Conservation (phyloP, 2,888 invertebrate genomes). For the Junonia oenone region DNA sequence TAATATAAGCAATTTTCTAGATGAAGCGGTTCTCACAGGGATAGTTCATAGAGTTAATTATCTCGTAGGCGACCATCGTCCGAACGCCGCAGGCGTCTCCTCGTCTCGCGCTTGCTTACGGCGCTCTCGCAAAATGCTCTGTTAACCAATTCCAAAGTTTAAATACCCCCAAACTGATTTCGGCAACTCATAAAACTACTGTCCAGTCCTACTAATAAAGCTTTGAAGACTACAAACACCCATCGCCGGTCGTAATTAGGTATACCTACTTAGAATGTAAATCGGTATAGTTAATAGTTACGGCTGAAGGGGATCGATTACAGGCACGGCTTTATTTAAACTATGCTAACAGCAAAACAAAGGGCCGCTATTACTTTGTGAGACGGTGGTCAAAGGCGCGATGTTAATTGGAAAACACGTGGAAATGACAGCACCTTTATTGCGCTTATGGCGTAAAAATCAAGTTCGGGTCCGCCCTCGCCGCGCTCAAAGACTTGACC, state of each 20-base stretch:
- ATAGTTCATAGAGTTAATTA: conserved; percentile 75
- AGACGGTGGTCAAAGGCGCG: conserved; percentile 68
- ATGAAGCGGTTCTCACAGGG: conserved; percentile 56
- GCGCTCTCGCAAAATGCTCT: conserved; percentile 61
- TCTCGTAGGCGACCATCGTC: conserved; percentile 49
- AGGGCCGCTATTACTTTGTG: conserved; percentile 53
- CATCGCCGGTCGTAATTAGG: conserved; percentile 15
- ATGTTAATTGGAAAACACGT: conserved; percentile 78
- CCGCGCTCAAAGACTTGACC: conserved; percentile 71
- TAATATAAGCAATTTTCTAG: conserved; percentile 59
- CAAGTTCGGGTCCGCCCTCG: conserved; percentile 52
- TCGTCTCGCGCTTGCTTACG: conserved; percentile 38
- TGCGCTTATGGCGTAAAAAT: conserved; percentile 72
- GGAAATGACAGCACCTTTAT: conserved; percentile 76
- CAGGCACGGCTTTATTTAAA: conserved; percentile 56
- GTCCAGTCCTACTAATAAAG: conserved; percentile 48
- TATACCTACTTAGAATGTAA: conserved; percentile 7
- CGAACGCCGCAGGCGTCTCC: conserved; percentile 51
- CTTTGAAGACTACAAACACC: conserved; percentile 36
- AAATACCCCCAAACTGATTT: conserved; percentile 70
- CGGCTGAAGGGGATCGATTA: conserved; percentile 42
- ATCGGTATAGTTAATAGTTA: conserved; percentile 8
- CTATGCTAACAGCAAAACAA: conserved; percentile 57
- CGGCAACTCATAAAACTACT: conserved; percentile 72
- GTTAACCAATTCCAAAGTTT: conserved; percentile 69